Evolutionary conservation across 1,140 invertebrate species (phyloP), one percentile per base, ranked within the genome.

Genomic region (Bombus balteatus): DNA sequence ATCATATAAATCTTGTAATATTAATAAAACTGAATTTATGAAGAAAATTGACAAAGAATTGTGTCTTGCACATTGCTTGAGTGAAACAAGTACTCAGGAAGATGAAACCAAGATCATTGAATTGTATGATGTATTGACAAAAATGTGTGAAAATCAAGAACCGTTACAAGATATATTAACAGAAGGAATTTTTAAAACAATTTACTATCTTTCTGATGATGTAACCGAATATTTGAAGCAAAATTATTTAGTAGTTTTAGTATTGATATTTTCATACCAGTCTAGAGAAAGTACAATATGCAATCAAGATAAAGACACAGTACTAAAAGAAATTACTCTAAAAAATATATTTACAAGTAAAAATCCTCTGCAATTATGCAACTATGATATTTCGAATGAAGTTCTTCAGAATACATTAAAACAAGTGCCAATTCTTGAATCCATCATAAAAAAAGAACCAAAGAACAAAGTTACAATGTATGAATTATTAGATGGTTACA

Each of bases 401-500:
- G 73, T 93, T 81, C 76, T 95, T 59, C 70, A 92, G 53, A 81
- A 85, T 77, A 84, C 91, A 12, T 82, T 94, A 47, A 41, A 81
- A 34, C 79, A 87, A 39, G 53, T 92, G 10, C 90, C 92, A 73
- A 87, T 87, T 78, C 73, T 94, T 37, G 89, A 91, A 94, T 80
- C 94, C 92, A 91, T 95, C 90, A 89, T 93, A 84, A 74, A 94
- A 92, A 66, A 89, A 81, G 82, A 94, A 92, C 92, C 91, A 65
- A 94, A 94, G 62, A 92, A 91, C 79, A 95, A 94, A 89, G 95
- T 96, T 1, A 96, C 96, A 81, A 95, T 96, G 65, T 96, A 96
- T 88, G 95, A 96, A 87, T 91, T 96, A 81, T 88, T 96, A 5
- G 94, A 96, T 81, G 96, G 95, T 47, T 96, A 95, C 75, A 92